A percentile compares a stretch with the other conserved stretches of the same genome.
Evolutionary conservation across 2,888 invertebrate species (phyloP).

Genomic region (Rhagonycha fulva): DNA sequence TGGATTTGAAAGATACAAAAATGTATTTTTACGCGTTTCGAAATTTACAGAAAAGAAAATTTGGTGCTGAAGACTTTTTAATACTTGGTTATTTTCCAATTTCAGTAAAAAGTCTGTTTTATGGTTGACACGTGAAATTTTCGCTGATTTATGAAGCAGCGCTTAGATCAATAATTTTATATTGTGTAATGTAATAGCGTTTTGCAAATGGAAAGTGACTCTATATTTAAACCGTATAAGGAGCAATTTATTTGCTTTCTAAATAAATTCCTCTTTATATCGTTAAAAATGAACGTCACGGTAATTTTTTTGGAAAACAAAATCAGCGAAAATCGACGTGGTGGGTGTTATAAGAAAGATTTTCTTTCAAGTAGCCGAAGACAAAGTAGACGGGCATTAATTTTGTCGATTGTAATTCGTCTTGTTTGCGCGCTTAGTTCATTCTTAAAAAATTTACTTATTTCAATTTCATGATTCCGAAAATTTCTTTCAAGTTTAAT

Average conservation of each 20-base stretch:
- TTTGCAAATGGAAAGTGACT: not conserved
- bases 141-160: not conserved
- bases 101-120: not conserved
- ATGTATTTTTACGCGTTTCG: not conserved
- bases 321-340: not conserved
- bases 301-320: not conserved
- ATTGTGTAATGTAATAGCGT: not conserved
- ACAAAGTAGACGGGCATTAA: not conserved
- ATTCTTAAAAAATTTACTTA: not conserved
- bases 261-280: not conserved
- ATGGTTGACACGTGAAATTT: not conserved
- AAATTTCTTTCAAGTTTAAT: not conserved
- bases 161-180: not conserved
- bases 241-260: not conserved
- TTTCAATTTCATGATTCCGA: not conserved
- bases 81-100: not conserved
- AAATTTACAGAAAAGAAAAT: not conserved
- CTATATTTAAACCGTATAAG: not conserved
- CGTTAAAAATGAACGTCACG: not conserved
- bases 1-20: not conserved
- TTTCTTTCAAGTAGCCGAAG: not conserved
- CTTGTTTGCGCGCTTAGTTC: not conserved
- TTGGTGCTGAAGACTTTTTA: not conserved
- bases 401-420: not conserved
- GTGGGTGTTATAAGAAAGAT: not conserved